phyloP scores from a whole-genome alignment of 1,140 invertebrate species.

The Lordiphosa stackelbergi region DNA sequence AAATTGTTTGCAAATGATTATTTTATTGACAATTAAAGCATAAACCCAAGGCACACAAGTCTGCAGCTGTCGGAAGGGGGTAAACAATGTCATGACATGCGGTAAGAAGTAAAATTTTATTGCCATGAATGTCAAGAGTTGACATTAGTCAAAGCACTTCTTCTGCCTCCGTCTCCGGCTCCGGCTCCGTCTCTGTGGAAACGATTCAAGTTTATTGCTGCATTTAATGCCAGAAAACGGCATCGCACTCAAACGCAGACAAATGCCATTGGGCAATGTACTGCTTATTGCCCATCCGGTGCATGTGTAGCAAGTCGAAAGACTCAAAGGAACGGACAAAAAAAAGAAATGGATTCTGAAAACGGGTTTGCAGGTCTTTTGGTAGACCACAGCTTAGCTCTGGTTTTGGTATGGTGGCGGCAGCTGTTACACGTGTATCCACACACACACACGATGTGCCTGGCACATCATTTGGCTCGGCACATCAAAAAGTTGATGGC shows the following conservation, averaged over 20 bases:
- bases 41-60: conserved; percentile 54
- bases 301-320: conserved; percentile 22
- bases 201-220: conserved; percentile 59
- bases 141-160: conserved; percentile 47
- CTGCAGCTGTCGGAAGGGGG: conserved; percentile 13
- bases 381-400: conserved; percentile 26
- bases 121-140: conserved; percentile 58
- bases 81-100: conserved; percentile 24
- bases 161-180: conserved; percentile 1
- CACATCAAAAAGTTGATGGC: conserved; percentile 53
- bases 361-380: conserved; percentile 16
- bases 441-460: background rate
- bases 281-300: conserved; percentile 40
- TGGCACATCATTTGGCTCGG: conserved; percentile 3
- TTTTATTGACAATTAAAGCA: conserved; percentile 74
- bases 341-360: background rate
- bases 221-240: conserved; percentile 45
- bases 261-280: conserved; percentile 27
- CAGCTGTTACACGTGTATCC: conserved; percentile 1
- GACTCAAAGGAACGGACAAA: background rate
- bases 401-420: background rate
- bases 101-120: conserved; percentile 61
- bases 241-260: conserved; percentile 49
- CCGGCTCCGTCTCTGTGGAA: conserved; percentile 16
- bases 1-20: conserved; percentile 67